Conservation (phyloP, 2,113 vertebrate species). For the Plecturocebus donacophilus region DNA sequence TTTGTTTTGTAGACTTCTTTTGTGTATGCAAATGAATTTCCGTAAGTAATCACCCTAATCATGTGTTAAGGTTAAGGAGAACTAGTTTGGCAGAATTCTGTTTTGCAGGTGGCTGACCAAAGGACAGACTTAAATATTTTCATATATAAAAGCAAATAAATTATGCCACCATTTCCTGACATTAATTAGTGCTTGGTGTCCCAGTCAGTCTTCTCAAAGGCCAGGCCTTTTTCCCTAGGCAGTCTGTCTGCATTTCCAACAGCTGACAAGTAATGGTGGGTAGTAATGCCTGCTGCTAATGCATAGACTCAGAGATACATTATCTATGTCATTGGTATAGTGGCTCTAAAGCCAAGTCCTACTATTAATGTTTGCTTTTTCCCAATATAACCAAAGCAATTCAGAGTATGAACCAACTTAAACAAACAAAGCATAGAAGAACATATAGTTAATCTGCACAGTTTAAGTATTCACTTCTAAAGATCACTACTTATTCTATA, state of each 20-base stretch:
- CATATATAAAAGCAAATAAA: neutral
- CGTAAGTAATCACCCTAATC: neutral
- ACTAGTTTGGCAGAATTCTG: neutral
- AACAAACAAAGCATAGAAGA: neutral
- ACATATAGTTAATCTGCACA: neutral
- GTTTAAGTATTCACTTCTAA: neutral
- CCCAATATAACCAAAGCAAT: neutral
- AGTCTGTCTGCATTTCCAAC: neutral
- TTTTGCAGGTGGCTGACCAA: neutral
- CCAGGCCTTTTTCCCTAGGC: neutral
- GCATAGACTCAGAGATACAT: neutral
- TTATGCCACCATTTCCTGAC: neutral
- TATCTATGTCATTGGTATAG: neutral
- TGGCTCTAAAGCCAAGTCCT: neutral
- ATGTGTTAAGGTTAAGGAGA: neutral
- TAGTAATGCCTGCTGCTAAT: neutral
- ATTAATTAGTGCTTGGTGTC: neutral
- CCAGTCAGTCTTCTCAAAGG: neutral
- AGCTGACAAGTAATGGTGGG: neutral
- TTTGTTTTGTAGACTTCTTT: neutral
- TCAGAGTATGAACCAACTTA: neutral
- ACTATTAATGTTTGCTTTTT: neutral
- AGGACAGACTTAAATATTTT: neutral
- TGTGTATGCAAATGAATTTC: neutral
- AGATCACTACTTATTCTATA: neutral